Percentiles rank a stretch among this genome's conserved stretches.
Evolutionary conservation across 2,113 vertebrate genomes (phyloP).

Genomic region (Pedionomus torquatus): DNA sequence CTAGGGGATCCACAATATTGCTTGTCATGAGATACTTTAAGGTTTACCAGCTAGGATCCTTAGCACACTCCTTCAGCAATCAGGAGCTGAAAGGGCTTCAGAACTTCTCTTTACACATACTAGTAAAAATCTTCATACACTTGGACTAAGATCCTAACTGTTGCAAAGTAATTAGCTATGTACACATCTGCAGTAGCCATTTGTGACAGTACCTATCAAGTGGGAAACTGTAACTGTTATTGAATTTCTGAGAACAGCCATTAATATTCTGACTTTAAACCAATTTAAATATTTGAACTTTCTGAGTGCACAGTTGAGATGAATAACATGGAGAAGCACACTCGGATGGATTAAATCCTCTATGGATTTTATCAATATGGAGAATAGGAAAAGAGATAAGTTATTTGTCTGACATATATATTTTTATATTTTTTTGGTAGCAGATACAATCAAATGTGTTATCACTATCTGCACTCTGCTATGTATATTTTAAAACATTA

Average conservation of each 20-base stretch:
- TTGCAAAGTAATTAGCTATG: not conserved
- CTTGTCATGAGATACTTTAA: not conserved
- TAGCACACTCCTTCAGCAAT: not conserved
- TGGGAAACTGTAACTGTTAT: not conserved
- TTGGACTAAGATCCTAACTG: not conserved
- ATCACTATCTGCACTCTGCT: constrained; percentile 68
- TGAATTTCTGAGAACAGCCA: constrained; percentile 25
- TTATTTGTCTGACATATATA: constrained; percentile 59
- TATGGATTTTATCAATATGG: constrained; percentile 53
- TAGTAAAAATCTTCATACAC: not conserved
- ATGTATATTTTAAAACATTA: constrained; percentile 71
- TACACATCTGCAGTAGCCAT: not conserved
- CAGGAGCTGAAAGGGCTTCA: not conserved
- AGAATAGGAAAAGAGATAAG: constrained; percentile 25
- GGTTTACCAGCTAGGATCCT: not conserved
- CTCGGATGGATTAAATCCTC: constrained; percentile 42
- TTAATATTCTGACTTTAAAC: constrained; percentile 50
- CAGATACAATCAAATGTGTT: constrained; percentile 69
- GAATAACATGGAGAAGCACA: constrained; percentile 44
- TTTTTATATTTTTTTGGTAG: not conserved
- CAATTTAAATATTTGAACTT: constrained; percentile 69
- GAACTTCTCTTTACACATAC: not conserved
- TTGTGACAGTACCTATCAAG: not conserved
- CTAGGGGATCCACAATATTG: not conserved
- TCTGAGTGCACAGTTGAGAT: constrained; percentile 32